Percentiles rank a stretch among this genome's conserved stretches.
Evolutionary conservation across 2,113 vertebrate species (phyloP).

Genomic region (Oreochromis tanganicae): DNA sequence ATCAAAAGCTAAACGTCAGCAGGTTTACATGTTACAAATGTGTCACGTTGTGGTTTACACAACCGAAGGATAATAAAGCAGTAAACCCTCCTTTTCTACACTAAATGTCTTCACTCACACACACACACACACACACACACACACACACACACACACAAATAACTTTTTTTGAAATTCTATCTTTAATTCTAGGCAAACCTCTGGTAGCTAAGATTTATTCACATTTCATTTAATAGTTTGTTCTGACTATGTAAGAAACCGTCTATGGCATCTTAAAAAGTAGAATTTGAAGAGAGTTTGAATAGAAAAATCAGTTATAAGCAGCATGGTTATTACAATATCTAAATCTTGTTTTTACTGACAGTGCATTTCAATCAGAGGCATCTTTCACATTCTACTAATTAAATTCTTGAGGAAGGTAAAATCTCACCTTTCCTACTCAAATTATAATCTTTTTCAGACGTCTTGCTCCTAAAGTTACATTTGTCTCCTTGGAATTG

Average conservation of each 20-base stretch:
- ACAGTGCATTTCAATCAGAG: background rate
- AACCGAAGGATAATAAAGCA: background rate
- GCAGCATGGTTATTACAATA: background rate
- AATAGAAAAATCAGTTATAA: background rate
- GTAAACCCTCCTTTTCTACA: background rate
- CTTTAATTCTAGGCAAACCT: background rate
- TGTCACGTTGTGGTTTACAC: fast-evolving
- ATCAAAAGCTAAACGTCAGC: background rate
- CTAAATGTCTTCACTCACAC: background rate
- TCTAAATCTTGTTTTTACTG: background rate
- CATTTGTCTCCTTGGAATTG: background rate
- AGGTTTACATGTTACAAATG: background rate
- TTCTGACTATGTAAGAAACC: background rate
- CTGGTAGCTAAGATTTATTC: background rate
- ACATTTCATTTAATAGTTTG: background rate
- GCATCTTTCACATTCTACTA: background rate
- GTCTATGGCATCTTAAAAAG: background rate
- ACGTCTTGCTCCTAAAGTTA: background rate
- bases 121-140: background rate
- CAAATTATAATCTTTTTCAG: background rate
- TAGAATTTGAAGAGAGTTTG: background rate
- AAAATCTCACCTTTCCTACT: background rate
- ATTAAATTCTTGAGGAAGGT: background rate
- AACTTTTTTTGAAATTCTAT: background rate
- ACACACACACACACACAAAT: too few species aligned